Evolutionary conservation across 2,797 vertebrate species (phyloP).

Genomic region (Vireo griseus): DNA sequence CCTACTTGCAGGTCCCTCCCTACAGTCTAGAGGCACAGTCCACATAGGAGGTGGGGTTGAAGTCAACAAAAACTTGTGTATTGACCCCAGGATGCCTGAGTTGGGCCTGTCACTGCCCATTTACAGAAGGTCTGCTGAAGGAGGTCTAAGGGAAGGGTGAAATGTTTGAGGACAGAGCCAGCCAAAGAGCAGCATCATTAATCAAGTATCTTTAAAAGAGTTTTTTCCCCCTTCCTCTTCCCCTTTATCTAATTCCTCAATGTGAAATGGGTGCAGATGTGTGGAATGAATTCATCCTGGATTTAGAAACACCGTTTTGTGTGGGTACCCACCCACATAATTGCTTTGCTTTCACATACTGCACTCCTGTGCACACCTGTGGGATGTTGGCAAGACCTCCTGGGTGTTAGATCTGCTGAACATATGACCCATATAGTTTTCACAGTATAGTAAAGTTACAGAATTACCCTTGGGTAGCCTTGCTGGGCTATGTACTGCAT

Average conservation of each 20-base stretch:
- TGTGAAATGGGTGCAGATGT: constrained; percentile 29
- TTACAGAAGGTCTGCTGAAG: background rate
- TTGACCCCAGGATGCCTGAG: background rate
- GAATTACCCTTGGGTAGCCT: background rate
- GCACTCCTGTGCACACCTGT: constrained; percentile 21
- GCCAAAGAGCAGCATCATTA: background rate
- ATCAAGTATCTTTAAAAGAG: background rate
- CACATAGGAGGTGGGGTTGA: background rate
- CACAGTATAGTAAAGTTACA: background rate
- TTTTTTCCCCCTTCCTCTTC: background rate
- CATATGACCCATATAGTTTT: background rate
- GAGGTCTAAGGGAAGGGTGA: background rate
- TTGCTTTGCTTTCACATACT: constrained; percentile 42
- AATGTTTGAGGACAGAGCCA: background rate
- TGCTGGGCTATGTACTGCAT: background rate
- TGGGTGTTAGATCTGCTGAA: background rate
- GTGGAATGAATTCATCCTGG: constrained; percentile 26
- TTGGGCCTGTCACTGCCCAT: background rate
- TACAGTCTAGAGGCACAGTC: background rate
- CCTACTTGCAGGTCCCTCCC: background rate
- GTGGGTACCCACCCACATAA: constrained; percentile 45
- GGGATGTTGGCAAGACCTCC: constrained; percentile 7
- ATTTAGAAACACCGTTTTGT: constrained; percentile 16
- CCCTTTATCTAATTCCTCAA: background rate
- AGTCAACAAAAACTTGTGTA: background rate